Evolutionary conservation across 2,888 invertebrate species (phyloP).

Genomic region (Helobdella robusta): DNA sequence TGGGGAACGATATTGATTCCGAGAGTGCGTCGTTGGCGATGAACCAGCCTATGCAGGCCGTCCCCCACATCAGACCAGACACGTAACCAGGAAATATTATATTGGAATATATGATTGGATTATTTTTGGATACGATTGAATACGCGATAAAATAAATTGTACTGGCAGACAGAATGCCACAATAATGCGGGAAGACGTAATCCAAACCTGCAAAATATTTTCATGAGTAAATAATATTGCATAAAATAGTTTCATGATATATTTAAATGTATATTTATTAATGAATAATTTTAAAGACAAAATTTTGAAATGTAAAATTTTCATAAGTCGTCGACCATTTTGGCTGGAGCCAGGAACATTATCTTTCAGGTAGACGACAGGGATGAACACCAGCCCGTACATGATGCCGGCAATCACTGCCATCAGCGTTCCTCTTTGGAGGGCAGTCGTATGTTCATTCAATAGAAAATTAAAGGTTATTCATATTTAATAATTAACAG

Average conservation of each 20-base stretch:
- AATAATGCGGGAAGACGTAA: conserved; percentile 52
- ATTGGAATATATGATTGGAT: conserved; percentile 46
- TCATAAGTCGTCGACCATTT: conserved; percentile 38
- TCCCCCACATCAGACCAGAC: conserved; percentile 52
- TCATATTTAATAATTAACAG: no score
- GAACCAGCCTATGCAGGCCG: conserved; percentile 52
- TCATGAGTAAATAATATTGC: no score
- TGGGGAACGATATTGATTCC: conserved; percentile 52
- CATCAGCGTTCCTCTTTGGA: conserved; percentile 47
- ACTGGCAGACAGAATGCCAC: conserved; percentile 49
- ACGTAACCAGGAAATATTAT: conserved; percentile 48
- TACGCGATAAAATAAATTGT: conserved; percentile 49
- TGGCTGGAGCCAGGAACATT: conserved; percentile 40
- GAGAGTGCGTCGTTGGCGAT: conserved; percentile 51
- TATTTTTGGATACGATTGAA: conserved; percentile 44
- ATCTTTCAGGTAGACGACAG: conserved; percentile 51
- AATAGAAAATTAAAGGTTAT: no score
- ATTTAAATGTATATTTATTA: no score
- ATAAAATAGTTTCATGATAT: no score
- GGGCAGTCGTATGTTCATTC: no score
- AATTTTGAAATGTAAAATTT: no score
- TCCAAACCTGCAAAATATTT: conserved; percentile 48
- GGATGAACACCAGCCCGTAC: conserved; percentile 52
- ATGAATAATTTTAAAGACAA: no score
- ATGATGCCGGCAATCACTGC: conserved; percentile 49